Evolutionary conservation across 2,888 invertebrate species (phyloP).

Genomic region (Andrena dorsata): DNA sequence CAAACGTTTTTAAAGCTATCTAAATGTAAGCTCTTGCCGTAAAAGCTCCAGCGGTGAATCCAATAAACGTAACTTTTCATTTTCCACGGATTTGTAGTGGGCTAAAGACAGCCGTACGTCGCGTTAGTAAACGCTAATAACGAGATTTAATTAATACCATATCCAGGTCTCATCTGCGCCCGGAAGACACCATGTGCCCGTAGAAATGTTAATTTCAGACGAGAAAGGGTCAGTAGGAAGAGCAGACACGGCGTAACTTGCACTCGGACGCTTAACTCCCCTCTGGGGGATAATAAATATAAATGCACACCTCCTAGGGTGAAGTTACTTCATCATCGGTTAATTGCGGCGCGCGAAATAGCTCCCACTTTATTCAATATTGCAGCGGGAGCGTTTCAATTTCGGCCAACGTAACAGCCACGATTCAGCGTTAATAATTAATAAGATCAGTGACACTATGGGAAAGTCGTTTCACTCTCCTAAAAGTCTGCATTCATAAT

Average conservation of each 20-base stretch:
- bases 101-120: background rate
- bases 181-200: constrained; percentile 28
- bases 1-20: background rate
- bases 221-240: constrained; percentile 46
- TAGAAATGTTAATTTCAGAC: constrained; percentile 46
- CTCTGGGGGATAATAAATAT: constrained; percentile 51
- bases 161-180: background rate
- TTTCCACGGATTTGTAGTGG: background rate
- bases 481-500: background rate
- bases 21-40: background rate
- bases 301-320: constrained; percentile 22
- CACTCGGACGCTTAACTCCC: constrained; percentile 37
- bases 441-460: background rate
- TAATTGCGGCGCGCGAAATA: constrained; percentile 40
- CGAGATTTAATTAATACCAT: constrained; percentile 39
- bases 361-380: constrained; percentile 19
- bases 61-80: background rate
- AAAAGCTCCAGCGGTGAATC: background rate
- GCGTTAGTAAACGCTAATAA: constrained; percentile 17
- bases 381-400: constrained; percentile 3
- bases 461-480: background rate
- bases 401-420: background rate
- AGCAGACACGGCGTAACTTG: constrained; percentile 25
- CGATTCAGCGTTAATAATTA: background rate
- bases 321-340: constrained; percentile 51